phyloP scores from a whole-genome alignment of 2,888 invertebrate genomes.

The Stegana nigrithorax region DNA sequence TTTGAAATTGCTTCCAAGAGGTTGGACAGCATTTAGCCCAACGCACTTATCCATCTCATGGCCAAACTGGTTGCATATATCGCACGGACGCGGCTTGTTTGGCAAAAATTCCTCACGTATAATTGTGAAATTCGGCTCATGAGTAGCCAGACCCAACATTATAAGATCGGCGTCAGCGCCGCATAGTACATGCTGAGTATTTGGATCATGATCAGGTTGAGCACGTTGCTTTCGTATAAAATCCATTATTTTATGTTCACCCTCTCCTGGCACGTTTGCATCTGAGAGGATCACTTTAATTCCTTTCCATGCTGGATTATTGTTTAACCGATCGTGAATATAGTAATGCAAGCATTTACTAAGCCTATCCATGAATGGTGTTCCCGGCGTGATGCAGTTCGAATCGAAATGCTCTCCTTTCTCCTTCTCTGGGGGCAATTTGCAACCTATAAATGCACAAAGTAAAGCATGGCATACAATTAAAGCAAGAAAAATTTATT shows the following conservation, averaged over 20 bases:
- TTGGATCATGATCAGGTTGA: conserved; percentile 96
- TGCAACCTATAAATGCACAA: conserved; percentile 69
- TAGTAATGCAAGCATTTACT: conserved; percentile 79
- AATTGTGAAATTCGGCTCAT: conserved; percentile 99
- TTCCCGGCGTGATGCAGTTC: conserved; percentile 99
- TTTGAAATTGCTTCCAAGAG: conserved; percentile 67
- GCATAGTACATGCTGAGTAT: conserved; percentile 96
- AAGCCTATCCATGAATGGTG: conserved; percentile 94
- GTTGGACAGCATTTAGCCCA: conserved; percentile 75
- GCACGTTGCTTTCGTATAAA: conserved; percentile 95
- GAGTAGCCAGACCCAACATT: conserved; percentile 98
- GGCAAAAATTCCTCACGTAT: conserved; percentile 99
- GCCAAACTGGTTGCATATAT: conserved; percentile 90
- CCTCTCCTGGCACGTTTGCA: conserved; percentile 97
- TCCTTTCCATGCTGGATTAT: conserved; percentile 93
- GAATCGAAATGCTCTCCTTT: conserved; percentile 97
- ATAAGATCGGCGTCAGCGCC: conserved; percentile 99
- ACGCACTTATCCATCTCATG: conserved; percentile 96
- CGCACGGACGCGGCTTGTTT: conserved; percentile 95
- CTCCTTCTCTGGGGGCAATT: conserved; percentile 86
- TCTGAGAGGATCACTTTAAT: conserved; percentile 98
- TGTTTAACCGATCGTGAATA: conserved; percentile 75
- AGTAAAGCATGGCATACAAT: not conserved
- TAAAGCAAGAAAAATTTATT: not conserved
- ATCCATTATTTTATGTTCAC: conserved; percentile 99